Conservation (phyloP, 2,888 invertebrate genomes). For the Hydropsyche betteni region DNA sequence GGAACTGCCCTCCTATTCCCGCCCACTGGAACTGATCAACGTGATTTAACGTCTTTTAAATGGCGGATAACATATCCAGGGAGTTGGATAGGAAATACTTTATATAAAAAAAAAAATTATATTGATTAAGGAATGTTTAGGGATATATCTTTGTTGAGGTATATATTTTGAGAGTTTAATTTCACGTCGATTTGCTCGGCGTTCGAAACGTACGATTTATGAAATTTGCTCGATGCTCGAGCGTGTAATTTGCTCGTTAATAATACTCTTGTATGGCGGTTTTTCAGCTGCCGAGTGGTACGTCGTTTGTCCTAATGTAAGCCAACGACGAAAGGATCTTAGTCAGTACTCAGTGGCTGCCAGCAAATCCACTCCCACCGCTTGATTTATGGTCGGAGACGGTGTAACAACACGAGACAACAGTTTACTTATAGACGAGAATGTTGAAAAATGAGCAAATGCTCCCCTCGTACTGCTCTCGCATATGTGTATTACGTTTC, state of each 20-base stretch:
- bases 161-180: too few relatives aligned
- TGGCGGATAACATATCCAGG: neutral
- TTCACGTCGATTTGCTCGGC: neutral
- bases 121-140: too few relatives aligned
- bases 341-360: conserved; percentile 28
- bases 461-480: neutral
- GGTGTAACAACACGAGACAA: conserved; percentile 31
- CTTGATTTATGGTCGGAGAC: conserved; percentile 31
- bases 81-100: too few relatives aligned
- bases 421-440: conserved; percentile 9
- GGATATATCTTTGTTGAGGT: too few relatives aligned
- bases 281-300: neutral
- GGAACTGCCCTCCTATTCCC: neutral
- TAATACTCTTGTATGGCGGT: too few relatives aligned
- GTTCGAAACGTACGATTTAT: too few relatives aligned
- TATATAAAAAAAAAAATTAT: too few relatives aligned
- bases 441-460: conserved; percentile 4
- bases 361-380: conserved; percentile 27
- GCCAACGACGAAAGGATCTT: conserved; percentile 32
- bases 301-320: conserved; percentile 29
- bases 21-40: conserved; percentile 12
- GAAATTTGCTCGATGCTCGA: too few relatives aligned
- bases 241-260: too few relatives aligned
- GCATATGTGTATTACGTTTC: too few relatives aligned
- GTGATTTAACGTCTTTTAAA: conserved; percentile 2